Base-by-base conservation (phyloP, 2,888 invertebrate species). In the Ceratothoa steindachneri region DNA sequence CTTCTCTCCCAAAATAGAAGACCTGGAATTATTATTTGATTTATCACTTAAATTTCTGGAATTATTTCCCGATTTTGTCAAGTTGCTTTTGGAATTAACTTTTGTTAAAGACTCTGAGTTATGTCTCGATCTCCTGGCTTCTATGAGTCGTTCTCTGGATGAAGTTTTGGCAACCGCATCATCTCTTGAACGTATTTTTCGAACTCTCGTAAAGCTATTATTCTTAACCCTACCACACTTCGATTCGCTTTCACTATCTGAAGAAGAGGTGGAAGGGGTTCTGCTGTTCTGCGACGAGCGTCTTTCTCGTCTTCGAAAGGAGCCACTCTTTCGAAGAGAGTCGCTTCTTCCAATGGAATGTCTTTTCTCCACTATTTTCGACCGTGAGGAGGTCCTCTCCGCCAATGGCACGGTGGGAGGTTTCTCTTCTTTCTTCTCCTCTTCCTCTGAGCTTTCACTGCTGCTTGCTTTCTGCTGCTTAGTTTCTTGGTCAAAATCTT, bases 261-360 rank as follows among this genome's bases (percentile, higher is more conserved):
- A 79, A 9, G 79, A 75, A n/a, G 72, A 64, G 30, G 73, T 72
- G n/a, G 75, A 71, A 19, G 75, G 29, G 28, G 65, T 74, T 53
- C 76, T 76, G 12, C 73, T 70, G 22, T 71, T 72, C 12, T 74
- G 68, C 12, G 77, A 70, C 30, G 69, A 69, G 29, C 79, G 71
- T 24, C 69, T 55, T n/a, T 72, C 67, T 30, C 24, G 31, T 12
- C 71, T 60, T 22, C 74, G 53, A 67, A 76, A 31, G 9, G 79
- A 74, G 9, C 74, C 74, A 72, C 75, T 79, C 15, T 71, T 67
- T 19, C 75, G 60, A 70, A 78, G 67, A 12, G 72, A 67, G 64
- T 78, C 78, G 24, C 71, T 69, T 67, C 74, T 79, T 2, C 79
- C 79, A 31, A 76, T 76, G 79, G 79, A 79, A 79, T 79, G 79